Evolutionary conservation across 2,797 vertebrate genomes (phyloP), one percentile per base, ranked within the genome.

Genomic region (Enteromius viviparus): DNA sequence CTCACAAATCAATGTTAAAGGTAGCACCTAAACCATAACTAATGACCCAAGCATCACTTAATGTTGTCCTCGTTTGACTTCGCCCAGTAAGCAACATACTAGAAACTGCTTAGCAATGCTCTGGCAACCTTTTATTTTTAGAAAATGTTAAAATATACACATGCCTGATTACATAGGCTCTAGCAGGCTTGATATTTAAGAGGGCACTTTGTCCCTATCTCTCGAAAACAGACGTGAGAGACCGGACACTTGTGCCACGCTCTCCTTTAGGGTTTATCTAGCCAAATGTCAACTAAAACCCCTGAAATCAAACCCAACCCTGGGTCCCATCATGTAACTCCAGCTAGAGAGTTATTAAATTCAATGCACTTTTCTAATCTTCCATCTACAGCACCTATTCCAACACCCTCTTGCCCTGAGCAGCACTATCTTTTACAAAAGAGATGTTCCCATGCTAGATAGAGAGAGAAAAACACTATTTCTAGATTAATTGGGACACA

Each of bases 401-500:
- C 66, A 19, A 1, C 47, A 65, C 37, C 66, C 60, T 62, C 42
- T 10, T 70, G 37, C 45, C 26, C 15, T 69, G 55, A 82, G 47
- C 66, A 17, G 17, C 11, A 1, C 49, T 65, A 19, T 82, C 66
- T 82, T 12, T 64, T 77, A 37, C 78, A 53, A n/a, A 75, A 53
- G 15, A 77, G 70, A 64, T 6, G 1, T 66, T 74, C 58, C 55
- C 29, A 42, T 72, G 26, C 32, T 51, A 66, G 66, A 62, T 34
- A 21, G 64, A 80, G 29, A 49, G 29, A 64, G 15, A 75, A 64
- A 83, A 72, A 65, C 78, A 60, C 62, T 72, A 74, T 76, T 85
- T 51, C 11, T 9, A 70, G 64, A 78, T 87, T 85, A 91, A 90
- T 86, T 88, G 86, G 89, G 85, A 62, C 83, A 70, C 42, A 45